A percentile compares a stretch with the other conserved stretches of the same genome.
These are phyloP conservation scores for Dipus sagitta DNA, from an alignment of 2,797 vertebrate genomes.

Conservation along the genomic window DNA sequence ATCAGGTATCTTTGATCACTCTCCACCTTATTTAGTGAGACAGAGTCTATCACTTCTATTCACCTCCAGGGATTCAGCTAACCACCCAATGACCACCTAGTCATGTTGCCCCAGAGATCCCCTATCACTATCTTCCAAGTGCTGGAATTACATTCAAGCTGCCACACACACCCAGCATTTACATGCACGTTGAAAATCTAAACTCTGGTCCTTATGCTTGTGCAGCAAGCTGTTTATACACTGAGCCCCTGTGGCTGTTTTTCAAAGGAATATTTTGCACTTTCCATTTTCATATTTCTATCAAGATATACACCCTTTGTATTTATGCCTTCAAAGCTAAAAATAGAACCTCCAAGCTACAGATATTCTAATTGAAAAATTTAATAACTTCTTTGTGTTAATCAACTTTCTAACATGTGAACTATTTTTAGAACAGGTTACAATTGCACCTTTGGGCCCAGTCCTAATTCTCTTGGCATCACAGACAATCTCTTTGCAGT, in stretches of 20 bases:
- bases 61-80: too few relatives aligned
- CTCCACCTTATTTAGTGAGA: too few relatives aligned
- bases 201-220: too few relatives aligned
- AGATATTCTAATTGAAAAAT: constrained; percentile 59
- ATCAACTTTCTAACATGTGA: constrained; percentile 63
- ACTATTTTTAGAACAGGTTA: constrained; percentile 74
- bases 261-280: constrained; percentile 17
- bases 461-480: constrained; percentile 74
- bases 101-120: too few relatives aligned
- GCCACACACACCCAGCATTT: too few relatives aligned
- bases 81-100: too few relatives aligned
- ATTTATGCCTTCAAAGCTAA: constrained; percentile 63
- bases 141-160: too few relatives aligned
- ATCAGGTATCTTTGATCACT: too few relatives aligned
- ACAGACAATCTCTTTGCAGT: constrained; percentile 2
- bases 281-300: constrained; percentile 4
- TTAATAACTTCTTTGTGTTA: constrained; percentile 63
- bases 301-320: constrained; percentile 13
- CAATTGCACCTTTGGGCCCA: constrained; percentile 67
- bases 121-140: too few relatives aligned
- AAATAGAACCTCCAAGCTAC: constrained; percentile 60
- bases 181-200: too few relatives aligned
- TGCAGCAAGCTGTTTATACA: too few relatives aligned
- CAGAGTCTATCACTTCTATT: too few relatives aligned
- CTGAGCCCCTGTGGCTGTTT: background rate